Evolutionary conservation across 2,113 vertebrate species (phyloP), one percentile per base, ranked within the genome.

Genomic region (Proteles cristata): DNA sequence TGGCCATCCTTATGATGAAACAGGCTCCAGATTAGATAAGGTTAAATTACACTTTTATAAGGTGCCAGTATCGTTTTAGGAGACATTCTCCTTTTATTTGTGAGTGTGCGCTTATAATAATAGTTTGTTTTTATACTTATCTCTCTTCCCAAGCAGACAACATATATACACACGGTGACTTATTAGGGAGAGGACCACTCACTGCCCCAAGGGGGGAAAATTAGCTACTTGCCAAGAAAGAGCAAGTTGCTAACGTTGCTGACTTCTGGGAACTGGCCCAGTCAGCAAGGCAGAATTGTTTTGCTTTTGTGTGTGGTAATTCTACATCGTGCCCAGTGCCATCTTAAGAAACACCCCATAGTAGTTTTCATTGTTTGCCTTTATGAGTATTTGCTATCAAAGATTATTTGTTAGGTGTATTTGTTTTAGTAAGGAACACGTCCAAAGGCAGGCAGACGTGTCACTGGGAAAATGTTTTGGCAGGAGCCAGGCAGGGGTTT

Each of bases 361-460:
- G 83, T 58, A 80, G 77, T 77, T 80, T 90, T 71, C 94, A 94
- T 97, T 97, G 97, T 97, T 94, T 65, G 90, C 83, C 90, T 97
- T 95, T 90, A 88, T 83, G 97, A 96, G 95, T 17, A 45, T 92
- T 90, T 74, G 94, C 97, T 93, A 91, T 96, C 97, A 97, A 89
- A 93, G 97, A 80, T 96, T 45, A 90, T 94, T 90, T 97, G 96
- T 96, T 88, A 93, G 97, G 73, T 92, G 88, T 97, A 80, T 97
- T 98, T 98, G 93, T 97, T 97, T 97, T 93, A 88, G 95, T 88
- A 85, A 97, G 97, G 93, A 98, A 69, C 87, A 4, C 4, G 53
- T 92, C 97, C 97, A 96, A 90, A 96, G 85, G 95, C 92, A 21
- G 74, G 77, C 96, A 93, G 97, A 95, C 50, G 4, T 88, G 96